phyloP scores from a whole-genome alignment of 2,888 invertebrate genomes.

The Drosophila limbata region DNA sequence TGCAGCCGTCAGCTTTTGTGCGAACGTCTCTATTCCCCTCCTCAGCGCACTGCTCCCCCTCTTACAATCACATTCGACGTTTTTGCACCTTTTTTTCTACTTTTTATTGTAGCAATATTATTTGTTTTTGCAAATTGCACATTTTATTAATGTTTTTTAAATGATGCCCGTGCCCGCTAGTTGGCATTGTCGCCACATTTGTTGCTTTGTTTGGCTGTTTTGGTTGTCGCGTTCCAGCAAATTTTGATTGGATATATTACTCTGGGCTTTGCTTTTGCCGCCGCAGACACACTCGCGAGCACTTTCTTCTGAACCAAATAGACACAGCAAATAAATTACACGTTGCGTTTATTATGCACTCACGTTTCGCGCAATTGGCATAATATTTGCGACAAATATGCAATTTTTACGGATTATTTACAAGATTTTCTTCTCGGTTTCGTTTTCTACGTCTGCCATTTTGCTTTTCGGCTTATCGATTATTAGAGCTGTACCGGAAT shows the following conservation, averaged over 20 bases:
- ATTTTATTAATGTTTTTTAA: constrained; percentile 42
- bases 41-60: constrained; percentile 50
- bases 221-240: constrained; percentile 66
- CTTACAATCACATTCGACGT: constrained; percentile 64
- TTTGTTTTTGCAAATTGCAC: constrained; percentile 71
- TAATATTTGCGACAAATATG: constrained; percentile 72
- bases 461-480: constrained; percentile 67
- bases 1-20: constrained; percentile 66
- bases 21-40: constrained; percentile 45
- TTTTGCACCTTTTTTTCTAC: constrained; percentile 77
- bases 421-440: constrained; percentile 76
- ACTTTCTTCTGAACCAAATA: constrained; percentile 43
- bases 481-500: constrained; percentile 65
- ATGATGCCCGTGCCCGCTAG: constrained; percentile 45
- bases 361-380: constrained; percentile 68
- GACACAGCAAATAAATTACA: constrained; percentile 32
- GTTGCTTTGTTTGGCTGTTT: constrained; percentile 64
- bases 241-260: constrained; percentile 76
- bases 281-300: constrained; percentile 79
- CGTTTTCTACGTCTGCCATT: constrained; percentile 66
- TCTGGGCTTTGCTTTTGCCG: constrained; percentile 83
- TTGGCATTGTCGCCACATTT: constrained; percentile 56
- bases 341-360: constrained; percentile 52
- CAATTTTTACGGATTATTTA: constrained; percentile 75
- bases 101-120: constrained; percentile 73